Evolutionary conservation across 1,140 invertebrate species (phyloP).

Genomic region (Spodoptera litura): DNA sequence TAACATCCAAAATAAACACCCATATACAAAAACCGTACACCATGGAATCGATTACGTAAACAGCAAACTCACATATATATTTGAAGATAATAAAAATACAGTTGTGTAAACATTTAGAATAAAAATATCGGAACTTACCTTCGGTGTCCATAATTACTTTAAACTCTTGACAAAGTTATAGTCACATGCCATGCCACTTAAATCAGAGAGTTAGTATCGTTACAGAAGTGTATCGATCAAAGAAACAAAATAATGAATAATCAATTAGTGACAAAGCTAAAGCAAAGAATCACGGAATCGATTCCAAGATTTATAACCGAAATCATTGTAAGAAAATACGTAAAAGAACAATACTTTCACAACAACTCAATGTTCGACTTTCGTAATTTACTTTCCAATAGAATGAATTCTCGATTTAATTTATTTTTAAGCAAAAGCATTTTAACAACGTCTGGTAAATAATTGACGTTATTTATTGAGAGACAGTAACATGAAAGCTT

Average conservation of each 20-base stretch:
- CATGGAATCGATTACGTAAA: conserved; percentile 82
- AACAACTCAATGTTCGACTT: not conserved
- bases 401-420: conserved; percentile 3
- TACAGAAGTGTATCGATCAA: conserved; percentile 40
- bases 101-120: conserved; percentile 58
- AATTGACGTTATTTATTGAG: conserved; percentile 22
- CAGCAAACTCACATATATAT: conserved; percentile 46
- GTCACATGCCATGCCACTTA: conserved; percentile 68
- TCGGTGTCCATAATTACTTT: conserved; percentile 52
- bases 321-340: conserved; percentile 20
- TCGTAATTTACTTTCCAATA: conserved; percentile 15
- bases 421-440: conserved; percentile 46
- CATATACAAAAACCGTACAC: conserved; percentile 61
- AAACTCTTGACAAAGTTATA: conserved; percentile 49
- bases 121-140: conserved; percentile 74
- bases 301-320: conserved; percentile 71
- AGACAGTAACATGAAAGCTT: conserved; percentile 52
- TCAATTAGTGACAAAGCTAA: conserved; percentile 50
- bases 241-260: conserved; percentile 47
- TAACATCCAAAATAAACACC: conserved; percentile 59
- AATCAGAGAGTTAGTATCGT: conserved; percentile 38
- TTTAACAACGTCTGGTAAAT: conserved; percentile 23
- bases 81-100: conserved; percentile 56
- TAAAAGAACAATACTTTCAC: conserved; percentile 19
- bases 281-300: conserved; percentile 72